Evolutionary conservation across 2,797 vertebrate genomes (phyloP).

Genomic region (Trichosurus vulpecula): DNA sequence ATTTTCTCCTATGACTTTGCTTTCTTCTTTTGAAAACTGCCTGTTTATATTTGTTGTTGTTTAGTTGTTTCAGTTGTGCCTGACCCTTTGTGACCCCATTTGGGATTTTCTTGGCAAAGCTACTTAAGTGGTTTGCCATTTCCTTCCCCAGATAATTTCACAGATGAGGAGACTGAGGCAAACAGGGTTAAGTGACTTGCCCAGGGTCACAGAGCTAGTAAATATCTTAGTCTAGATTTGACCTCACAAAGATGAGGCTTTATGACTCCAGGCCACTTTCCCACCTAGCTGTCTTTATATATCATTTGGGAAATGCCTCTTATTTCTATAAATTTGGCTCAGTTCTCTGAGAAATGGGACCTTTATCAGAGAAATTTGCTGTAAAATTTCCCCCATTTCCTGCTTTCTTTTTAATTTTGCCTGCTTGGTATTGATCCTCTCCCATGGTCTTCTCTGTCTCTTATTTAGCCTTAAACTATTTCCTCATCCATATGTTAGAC

Average conservation of each 20-base stretch:
- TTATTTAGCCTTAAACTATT: background rate
- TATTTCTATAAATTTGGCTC: background rate
- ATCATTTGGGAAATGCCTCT: background rate
- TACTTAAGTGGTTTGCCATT: background rate
- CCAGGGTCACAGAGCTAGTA: background rate
- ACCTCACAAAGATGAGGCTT: background rate
- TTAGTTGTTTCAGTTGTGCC: background rate
- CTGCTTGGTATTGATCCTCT: background rate
- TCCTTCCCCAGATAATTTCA: background rate
- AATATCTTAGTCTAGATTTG: background rate
- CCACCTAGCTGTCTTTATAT: background rate
- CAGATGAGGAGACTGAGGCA: background rate
- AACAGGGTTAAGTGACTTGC: background rate
- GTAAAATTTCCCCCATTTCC: background rate
- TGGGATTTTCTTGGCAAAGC: background rate
- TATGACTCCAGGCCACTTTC: background rate
- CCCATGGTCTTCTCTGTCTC: background rate
- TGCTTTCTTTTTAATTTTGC: background rate
- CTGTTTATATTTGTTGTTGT: background rate
- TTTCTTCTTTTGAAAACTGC: background rate
- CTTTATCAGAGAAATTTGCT: background rate
- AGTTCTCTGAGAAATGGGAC: background rate
- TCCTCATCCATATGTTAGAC: background rate
- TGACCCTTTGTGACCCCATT: background rate
- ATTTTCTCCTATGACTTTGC: background rate